Percentiles rank a stretch among this genome's conserved stretches.
Conservation (phyloP, 1,140 invertebrate species). For the Cheumatopsyche charites region DNA sequence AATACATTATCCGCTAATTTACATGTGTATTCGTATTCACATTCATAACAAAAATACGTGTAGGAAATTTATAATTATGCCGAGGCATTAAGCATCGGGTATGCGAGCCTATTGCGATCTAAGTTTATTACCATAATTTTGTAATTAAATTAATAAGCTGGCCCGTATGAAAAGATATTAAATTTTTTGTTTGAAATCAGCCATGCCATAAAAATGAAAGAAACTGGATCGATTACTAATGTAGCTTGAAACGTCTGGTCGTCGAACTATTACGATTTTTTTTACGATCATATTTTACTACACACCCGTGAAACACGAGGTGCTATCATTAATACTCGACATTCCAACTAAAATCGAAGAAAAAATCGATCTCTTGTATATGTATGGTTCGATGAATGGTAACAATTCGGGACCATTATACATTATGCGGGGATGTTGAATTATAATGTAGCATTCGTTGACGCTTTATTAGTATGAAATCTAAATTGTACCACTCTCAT, state of each 20-base stretch:
- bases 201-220: constrained; percentile 47
- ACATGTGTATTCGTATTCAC: constrained; percentile 20
- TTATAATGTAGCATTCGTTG: constrained; percentile 19
- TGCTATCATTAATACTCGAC: constrained; percentile 5
- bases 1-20: too few relatives aligned
- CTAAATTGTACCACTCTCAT: constrained; percentile 1
- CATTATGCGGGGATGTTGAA: neutral
- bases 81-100: constrained; percentile 41
- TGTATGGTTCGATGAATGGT: neutral
- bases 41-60: constrained; percentile 28
- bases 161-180: constrained; percentile 45
- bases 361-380: too few relatives aligned
- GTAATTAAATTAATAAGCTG: constrained; percentile 49
- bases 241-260: constrained; percentile 21
- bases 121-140: constrained; percentile 48
- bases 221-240: constrained; percentile 47
- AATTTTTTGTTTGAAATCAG: constrained; percentile 46
- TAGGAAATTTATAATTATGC: constrained; percentile 46
- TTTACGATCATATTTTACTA: neutral
- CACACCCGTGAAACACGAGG: constrained; percentile 15
- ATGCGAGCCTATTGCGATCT: constrained; percentile 44
- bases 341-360: neutral
- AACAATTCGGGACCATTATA: constrained; percentile 2
- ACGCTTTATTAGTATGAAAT: constrained; percentile 19
- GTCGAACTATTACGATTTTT: constrained; percentile 23